Evolutionary conservation across 2,797 vertebrate species (phyloP).

Genomic region (Anas capensis): DNA sequence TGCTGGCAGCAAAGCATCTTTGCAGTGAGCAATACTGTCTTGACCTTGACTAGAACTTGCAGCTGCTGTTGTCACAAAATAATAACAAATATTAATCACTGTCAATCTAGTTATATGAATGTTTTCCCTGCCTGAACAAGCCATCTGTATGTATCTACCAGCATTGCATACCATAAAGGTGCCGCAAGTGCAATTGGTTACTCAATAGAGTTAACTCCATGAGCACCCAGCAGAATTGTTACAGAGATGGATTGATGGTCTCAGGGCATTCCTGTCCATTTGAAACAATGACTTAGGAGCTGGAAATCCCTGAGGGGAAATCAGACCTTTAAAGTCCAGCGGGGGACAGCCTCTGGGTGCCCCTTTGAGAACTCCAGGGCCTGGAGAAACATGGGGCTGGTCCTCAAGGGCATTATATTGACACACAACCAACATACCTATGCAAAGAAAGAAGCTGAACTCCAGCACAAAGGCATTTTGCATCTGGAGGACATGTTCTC

Average conservation of each 20-base stretch:
- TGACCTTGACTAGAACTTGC: neutral
- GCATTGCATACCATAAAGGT: neutral
- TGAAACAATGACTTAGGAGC: neutral
- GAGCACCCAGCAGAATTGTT: neutral
- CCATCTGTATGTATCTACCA: neutral
- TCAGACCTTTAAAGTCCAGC: neutral
- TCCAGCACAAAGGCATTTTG: neutral
- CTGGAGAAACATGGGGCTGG: neutral
- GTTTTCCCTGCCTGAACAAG: neutral
- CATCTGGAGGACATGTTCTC: slow-evolving; percentile 53
- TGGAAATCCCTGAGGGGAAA: neutral
- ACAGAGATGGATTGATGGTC: neutral
- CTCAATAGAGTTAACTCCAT: neutral
- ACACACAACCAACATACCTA: neutral
- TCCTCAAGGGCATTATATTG: fast-evolving
- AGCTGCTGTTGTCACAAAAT: slow-evolving; percentile 22
- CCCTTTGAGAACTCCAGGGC: neutral
- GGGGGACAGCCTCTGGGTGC: neutral
- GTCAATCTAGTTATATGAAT: neutral
- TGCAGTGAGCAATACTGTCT: neutral
- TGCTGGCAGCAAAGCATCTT: neutral
- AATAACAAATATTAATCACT: neutral
- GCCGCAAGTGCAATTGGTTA: neutral
- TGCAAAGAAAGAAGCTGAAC: slow-evolving; percentile 11
- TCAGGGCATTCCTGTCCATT: neutral